Evolutionary conservation across 2,797 vertebrate genomes (phyloP).

Genomic region (Crypturellus tataupa): DNA sequence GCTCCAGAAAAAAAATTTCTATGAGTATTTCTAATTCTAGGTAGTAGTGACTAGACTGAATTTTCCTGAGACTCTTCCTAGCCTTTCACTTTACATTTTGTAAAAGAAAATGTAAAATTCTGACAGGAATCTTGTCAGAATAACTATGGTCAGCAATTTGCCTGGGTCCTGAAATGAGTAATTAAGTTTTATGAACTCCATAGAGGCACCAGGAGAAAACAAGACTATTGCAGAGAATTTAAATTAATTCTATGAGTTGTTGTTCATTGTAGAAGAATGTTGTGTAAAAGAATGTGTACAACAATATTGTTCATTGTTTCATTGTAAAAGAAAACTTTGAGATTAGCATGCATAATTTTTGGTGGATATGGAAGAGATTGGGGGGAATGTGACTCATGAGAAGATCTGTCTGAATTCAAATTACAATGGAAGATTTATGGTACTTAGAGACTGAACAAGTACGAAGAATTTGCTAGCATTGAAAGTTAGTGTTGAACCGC

Average conservation of each 20-base stretch:
- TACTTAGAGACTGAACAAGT: background rate
- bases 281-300: too few species aligned
- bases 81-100: too few species aligned
- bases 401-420: background rate
- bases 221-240: background rate
- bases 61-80: too few species aligned
- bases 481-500: background rate
- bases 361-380: background rate
- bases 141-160: background rate
- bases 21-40: background rate
- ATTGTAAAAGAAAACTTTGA: background rate
- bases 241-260: background rate
- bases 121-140: background rate
- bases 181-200: background rate
- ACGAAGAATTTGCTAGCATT: background rate
- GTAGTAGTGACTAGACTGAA: background rate
- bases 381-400: background rate
- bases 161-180: background rate
- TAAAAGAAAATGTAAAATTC: too few species aligned
- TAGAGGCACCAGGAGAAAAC: background rate
- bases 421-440: background rate
- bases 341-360: background rate
- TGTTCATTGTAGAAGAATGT: background rate
- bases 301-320: background rate
- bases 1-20: background rate